phyloP scores from a whole-genome alignment of 92 coral and sea anemone species.

The Epizoanthus fatuus region DNA sequence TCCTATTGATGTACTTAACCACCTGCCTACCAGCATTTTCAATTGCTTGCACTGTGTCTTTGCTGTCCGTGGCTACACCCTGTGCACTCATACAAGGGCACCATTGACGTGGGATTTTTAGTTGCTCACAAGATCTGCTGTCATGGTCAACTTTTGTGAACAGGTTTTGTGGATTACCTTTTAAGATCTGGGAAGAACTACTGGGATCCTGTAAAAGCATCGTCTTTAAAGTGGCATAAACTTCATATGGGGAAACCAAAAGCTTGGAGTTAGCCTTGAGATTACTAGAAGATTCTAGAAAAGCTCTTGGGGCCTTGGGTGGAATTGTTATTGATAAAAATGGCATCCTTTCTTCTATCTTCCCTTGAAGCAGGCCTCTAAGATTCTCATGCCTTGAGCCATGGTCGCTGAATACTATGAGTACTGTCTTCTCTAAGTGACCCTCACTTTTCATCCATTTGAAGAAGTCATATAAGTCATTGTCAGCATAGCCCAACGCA shows the following conservation, averaged over 20 bases:
- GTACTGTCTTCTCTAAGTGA: conserved; percentile 76
- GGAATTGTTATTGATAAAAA: conserved; percentile 82
- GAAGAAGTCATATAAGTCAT: conserved; percentile 72
- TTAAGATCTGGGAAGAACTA: background rate
- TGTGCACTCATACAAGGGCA: conserved; percentile 66
- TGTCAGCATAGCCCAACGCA: conserved; percentile 68
- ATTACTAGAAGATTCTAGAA: conserved; percentile 46
- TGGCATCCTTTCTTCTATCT: conserved; percentile 89
- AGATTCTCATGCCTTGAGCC: conserved; percentile 70
- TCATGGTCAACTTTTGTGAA: conserved; percentile 34
- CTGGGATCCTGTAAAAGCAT: conserved; percentile 40
- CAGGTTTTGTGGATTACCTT: conserved; percentile 22
- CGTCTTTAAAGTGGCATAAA: conserved; percentile 79
- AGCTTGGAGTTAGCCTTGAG: conserved; percentile 71
- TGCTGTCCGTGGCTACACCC: background rate
- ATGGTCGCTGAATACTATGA: conserved; percentile 82
- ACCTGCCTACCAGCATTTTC: conserved; percentile 46
- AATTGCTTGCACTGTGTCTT: background rate
- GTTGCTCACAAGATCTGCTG: conserved; percentile 57
- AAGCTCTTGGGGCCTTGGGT: conserved; percentile 59
- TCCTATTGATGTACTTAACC: conserved; percentile 34
- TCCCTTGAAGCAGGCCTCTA: conserved; percentile 82
- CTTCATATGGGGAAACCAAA: conserved; percentile 74
- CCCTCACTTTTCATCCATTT: conserved; percentile 76
- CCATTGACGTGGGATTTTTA: conserved; percentile 75